Evolutionary conservation across 2,888 invertebrate species (phyloP).

Genomic region (Nephrocerus scutellatus): DNA sequence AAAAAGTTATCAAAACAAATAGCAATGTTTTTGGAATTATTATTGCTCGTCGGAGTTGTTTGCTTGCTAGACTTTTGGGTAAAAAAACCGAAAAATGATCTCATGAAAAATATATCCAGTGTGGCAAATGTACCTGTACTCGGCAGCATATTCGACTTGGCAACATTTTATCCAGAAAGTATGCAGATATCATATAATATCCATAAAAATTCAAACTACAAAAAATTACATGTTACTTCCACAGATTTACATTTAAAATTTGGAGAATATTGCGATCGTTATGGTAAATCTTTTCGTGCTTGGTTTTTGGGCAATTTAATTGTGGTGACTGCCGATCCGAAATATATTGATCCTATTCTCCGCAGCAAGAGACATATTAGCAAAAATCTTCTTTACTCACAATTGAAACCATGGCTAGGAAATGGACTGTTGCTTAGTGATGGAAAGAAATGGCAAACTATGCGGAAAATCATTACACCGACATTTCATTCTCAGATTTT

Average conservation of each 20-base stretch:
- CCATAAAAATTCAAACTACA: too few relatives aligned
- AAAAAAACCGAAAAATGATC: constrained; percentile 16
- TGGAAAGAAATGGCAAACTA: constrained; percentile 55
- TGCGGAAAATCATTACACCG: constrained; percentile 67
- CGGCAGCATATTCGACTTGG: constrained; percentile 31
- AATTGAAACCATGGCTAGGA: constrained; percentile 39
- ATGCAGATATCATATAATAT: constrained; percentile 17
- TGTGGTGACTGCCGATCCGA: constrained; percentile 34
- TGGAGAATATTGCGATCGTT: constrained; percentile 24
- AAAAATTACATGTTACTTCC: neutral
- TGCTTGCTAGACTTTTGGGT: constrained; percentile 16
- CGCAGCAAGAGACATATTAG: constrained; percentile 32
- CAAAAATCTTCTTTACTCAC: constrained; percentile 35
- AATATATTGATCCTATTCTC: constrained; percentile 33
- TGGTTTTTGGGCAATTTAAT: constrained; percentile 25
- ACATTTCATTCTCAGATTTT: constrained; percentile 74
- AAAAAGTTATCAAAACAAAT: too few relatives aligned
- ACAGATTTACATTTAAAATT: constrained; percentile 33
- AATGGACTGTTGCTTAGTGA: constrained; percentile 37
- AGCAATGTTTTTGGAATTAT: constrained; percentile 14
- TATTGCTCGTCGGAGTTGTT: constrained; percentile 13
- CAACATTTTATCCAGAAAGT: constrained; percentile 38
- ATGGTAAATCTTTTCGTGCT: constrained; percentile 33
- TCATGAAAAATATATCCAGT: constrained; percentile 28
- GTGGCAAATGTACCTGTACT: constrained; percentile 35